These are phyloP conservation scores for Heliangelus exortis DNA, from an alignment of 2,797 vertebrate genomes.

Conservation along the genomic window DNA sequence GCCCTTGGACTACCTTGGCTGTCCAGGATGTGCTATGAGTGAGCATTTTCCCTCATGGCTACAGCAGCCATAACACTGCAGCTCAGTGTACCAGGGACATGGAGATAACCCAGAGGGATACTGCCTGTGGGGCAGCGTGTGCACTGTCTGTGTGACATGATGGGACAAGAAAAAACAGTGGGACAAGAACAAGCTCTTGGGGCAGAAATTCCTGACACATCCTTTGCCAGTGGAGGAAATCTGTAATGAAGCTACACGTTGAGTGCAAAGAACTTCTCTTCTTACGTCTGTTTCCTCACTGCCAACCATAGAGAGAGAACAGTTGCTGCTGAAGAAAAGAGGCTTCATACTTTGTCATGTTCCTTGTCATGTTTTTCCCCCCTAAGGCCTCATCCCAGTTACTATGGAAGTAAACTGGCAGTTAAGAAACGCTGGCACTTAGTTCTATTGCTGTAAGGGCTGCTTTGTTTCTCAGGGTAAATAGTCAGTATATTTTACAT, in stretches of 20 bases:
- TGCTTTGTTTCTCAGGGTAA: slow-evolving; percentile 15
- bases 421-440: slow-evolving; percentile 45
- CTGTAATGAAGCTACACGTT: neutral
- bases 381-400: slow-evolving; percentile 2
- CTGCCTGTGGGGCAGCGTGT: neutral
- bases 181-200: neutral
- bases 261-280: neutral
- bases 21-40: neutral
- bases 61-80: neutral
- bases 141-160: neutral
- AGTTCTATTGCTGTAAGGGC: neutral
- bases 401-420: neutral
- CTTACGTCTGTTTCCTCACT: neutral
- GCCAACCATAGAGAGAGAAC: neutral
- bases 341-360: neutral
- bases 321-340: neutral
- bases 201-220: neutral
- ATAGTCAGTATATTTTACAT: neutral
- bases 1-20: fast-evolving
- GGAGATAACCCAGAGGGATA: neutral
- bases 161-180: neutral
- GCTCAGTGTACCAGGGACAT: neutral
- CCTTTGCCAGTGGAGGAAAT: neutral
- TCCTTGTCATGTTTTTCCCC: neutral
- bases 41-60: neutral